Percentiles rank a stretch among this genome's conserved stretches.
Conservation (phyloP, 2,797 vertebrate species). For the Aulostomus chinensis region DNA sequence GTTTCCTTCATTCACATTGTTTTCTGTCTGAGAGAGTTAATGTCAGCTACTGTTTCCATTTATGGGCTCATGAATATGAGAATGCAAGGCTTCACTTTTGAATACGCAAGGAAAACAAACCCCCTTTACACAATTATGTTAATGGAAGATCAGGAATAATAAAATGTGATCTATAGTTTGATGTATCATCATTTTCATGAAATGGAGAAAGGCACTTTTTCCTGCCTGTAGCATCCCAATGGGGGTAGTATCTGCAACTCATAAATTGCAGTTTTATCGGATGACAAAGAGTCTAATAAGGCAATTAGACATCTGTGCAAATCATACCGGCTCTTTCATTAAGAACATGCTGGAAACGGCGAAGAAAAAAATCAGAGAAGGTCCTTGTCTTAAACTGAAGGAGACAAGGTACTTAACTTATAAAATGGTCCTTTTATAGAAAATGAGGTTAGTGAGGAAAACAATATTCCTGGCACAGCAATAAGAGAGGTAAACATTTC, state of each 20-base stretch:
- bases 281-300: constrained; percentile 34
- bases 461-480: constrained; percentile 36
- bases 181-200: constrained; percentile 1
- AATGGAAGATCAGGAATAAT: constrained; percentile 18
- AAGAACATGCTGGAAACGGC: constrained; percentile 32
- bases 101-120: constrained; percentile 19
- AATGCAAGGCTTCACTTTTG: background rate
- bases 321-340: constrained; percentile 42
- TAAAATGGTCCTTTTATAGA: constrained; percentile 29
- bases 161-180: constrained; percentile 18
- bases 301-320: constrained; percentile 22
- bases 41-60: constrained; percentile 13
- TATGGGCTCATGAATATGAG: constrained; percentile 16
- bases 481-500: constrained; percentile 55
- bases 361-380: constrained; percentile 27
- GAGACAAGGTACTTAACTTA: constrained; percentile 45
- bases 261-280: constrained; percentile 29
- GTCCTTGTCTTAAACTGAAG: constrained; percentile 22
- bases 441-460: constrained; percentile 45
- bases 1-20: constrained; percentile 29
- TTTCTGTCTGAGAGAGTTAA: constrained; percentile 30
- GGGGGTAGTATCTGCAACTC: constrained; percentile 13
- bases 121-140: constrained; percentile 7
- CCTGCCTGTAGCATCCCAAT: too few species aligned
- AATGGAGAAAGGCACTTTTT: constrained; percentile 3